These are phyloP conservation scores for Apodemus agrarius DNA, from an alignment of 2,797 vertebrate genomes.

Conservation along the genomic window DNA sequence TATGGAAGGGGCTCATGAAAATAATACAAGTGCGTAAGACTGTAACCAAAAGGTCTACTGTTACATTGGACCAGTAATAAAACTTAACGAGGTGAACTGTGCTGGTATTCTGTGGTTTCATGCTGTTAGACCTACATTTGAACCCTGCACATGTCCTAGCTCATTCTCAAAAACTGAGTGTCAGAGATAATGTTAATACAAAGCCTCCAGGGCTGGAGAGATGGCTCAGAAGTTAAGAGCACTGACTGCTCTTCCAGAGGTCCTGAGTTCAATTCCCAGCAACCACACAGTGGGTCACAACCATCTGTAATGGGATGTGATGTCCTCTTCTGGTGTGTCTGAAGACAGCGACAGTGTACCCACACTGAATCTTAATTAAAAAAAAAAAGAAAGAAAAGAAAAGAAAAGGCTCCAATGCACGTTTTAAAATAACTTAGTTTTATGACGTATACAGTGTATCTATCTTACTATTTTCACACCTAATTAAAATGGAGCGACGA, in stretches of 20 bases:
- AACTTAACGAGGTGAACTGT: not conserved
- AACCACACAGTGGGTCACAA: too few species aligned
- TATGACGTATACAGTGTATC: not conserved
- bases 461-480: not conserved
- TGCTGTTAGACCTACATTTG: not conserved
- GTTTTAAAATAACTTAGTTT: not conserved
- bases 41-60: not conserved
- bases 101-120: not conserved
- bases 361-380: too few species aligned
- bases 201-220: not conserved
- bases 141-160: not conserved
- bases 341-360: too few species aligned
- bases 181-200: not conserved
- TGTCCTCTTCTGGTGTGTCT: too few species aligned
- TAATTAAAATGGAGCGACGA: conserved; percentile 1
- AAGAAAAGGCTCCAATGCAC: not conserved
- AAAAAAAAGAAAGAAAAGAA: not conserved
- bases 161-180: not conserved
- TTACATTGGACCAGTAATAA: not conserved
- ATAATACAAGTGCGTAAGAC: not conserved
- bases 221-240: too few species aligned
- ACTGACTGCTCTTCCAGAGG: too few species aligned
- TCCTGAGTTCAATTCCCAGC: too few species aligned
- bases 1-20: not conserved
- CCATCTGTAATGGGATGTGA: too few species aligned